A percentile compares a stretch with the other conserved stretches of the same genome.
phyloP scores from a whole-genome alignment of 1,140 invertebrate species.

The Drosophila triauraria region DNA sequence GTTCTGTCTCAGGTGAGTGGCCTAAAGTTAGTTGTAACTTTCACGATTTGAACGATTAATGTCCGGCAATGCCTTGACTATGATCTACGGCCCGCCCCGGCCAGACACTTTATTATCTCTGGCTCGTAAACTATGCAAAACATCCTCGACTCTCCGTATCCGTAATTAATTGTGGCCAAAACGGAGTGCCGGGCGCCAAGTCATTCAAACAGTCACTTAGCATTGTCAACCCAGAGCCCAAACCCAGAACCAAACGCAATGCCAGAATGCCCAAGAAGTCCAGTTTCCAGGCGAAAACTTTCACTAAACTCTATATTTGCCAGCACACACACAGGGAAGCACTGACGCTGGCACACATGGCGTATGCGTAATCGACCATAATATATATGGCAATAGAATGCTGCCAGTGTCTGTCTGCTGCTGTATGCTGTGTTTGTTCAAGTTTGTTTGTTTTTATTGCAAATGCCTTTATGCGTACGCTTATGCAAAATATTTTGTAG shows the following conservation, averaged over 20 bases:
- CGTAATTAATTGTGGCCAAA: conserved; percentile 58
- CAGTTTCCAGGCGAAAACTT: conserved; percentile 52
- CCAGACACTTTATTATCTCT: conserved; percentile 55
- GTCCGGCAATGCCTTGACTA: conserved; percentile 52
- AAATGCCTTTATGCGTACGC: conserved; percentile 70
- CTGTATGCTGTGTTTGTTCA: conserved; percentile 15
- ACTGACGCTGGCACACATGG: conserved; percentile 38
- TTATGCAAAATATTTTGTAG: conserved; percentile 81
- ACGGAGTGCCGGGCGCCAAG: conserved; percentile 45
- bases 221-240: conserved; percentile 50
- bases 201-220: conserved; percentile 78
- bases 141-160: conserved; percentile 38
- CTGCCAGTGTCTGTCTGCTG: conserved; percentile 5
- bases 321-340: neutral
- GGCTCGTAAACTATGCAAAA: conserved; percentile 55
- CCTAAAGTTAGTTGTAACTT: conserved; percentile 45
- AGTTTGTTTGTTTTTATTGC: conserved; percentile 72
- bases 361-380: conserved; percentile 66
- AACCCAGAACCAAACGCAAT: neutral
- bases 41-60: conserved; percentile 65
- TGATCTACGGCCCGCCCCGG: conserved; percentile 44
- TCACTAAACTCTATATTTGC: conserved; percentile 46
- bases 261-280: conserved; percentile 8
- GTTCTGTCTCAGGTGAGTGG: conserved; percentile 27
- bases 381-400: conserved; percentile 39